Percentiles rank a stretch among this genome's conserved stretches.
Evolutionary conservation across 2,113 vertebrate species (phyloP).

Genomic region (Alexandromys fortis): DNA sequence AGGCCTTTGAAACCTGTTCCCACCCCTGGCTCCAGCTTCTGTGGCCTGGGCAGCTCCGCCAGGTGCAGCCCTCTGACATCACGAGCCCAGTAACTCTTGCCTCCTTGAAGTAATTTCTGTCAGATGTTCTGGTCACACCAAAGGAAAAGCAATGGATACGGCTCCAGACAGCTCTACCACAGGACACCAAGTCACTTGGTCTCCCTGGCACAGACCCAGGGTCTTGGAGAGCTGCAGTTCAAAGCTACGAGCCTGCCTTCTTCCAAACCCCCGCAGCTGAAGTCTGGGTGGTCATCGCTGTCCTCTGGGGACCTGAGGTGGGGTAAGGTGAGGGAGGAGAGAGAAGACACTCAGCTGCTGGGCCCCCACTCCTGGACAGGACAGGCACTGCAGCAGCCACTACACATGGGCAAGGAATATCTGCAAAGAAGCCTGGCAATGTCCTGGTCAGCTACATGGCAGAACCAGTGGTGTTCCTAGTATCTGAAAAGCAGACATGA

Average conservation of each 20-base stretch:
- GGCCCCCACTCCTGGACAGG: not conserved
- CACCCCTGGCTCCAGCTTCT: not conserved
- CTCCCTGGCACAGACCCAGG: conserved; percentile 66
- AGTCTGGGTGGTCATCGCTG: not conserved
- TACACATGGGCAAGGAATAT: not conserved
- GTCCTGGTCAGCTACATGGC: not conserved
- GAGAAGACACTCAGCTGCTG: fast-evolving
- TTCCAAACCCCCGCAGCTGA: conserved; percentile 56
- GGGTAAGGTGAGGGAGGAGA: not conserved
- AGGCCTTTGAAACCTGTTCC: not conserved
- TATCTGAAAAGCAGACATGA: not conserved
- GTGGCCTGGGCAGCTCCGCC: not conserved
- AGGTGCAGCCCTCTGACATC: not conserved
- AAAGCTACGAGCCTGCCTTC: conserved; percentile 53
- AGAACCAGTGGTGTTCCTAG: not conserved
- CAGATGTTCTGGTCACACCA: not conserved
- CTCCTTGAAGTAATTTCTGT: not conserved
- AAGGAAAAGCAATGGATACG: not conserved
- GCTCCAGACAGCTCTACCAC: not conserved
- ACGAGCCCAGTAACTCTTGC: not conserved
- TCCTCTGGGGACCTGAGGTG: conserved; percentile 38
- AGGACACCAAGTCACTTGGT: not conserved
- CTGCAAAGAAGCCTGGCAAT: not conserved
- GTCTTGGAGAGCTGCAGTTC: conserved; percentile 52
- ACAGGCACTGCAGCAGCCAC: fast-evolving